Evolutionary conservation across 2,797 vertebrate genomes (phyloP), one percentile per base, ranked within the genome.

Genomic region (Acridotheres tristis): DNA sequence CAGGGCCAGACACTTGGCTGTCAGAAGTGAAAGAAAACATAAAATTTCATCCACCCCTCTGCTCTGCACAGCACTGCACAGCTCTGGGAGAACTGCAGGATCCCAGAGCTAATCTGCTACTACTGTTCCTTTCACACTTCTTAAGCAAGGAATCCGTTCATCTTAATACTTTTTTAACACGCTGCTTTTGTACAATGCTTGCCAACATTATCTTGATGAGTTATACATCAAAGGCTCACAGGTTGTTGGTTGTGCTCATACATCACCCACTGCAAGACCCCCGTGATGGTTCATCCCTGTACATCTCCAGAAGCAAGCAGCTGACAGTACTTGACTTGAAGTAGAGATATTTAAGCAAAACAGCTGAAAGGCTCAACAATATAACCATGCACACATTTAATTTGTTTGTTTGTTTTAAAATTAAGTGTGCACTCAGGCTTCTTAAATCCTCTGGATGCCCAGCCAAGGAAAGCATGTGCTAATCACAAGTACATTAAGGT

Each of bases 121-220:
- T 91, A 92, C 79, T 92, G 75, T 97, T 96, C 96, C 92, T 94
- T 95, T 95, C 89, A 90, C 89, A 94, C 90, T 93, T 79, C 92
- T 96, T 93, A 94, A 91, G 95, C 85, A 13, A 76, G 66, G 89
- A 90, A 95, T 93, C 96, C 90, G 92, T 91, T 92, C 95, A 90
- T 95, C 96, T 94, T 90, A 77, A 90, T 86, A 63, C 87, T 92
- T 96, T 91, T 89, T 77, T 95, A 97, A 88, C 86, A 95, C 2
- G 80, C 86, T 84, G 83, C 90, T 92, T 95, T 96, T 91, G 83
- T 84, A 58, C 88, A 87, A 86, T n/a, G 95, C 94, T 95, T 95
- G 88, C 90, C 95, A 91, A 88, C 91, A 94, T 96, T 96, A 97
- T 96, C 96, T 95, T 59, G 93, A 94, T 92, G 94, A 97, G 96